Evolutionary conservation across 2,797 vertebrate genomes (phyloP).

Genomic region (Enteromius radiatus): DNA sequence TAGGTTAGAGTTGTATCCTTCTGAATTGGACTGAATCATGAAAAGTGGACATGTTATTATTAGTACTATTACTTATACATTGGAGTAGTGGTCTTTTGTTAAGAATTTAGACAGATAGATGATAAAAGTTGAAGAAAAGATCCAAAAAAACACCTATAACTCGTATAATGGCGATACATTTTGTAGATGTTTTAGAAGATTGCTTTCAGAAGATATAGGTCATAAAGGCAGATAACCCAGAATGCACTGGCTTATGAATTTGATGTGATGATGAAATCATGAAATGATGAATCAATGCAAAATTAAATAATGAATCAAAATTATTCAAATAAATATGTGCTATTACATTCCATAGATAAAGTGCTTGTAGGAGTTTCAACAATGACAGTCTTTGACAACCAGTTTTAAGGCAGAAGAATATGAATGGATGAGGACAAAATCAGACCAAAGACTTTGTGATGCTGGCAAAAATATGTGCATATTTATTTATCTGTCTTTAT

Average conservation of each 20-base stretch:
- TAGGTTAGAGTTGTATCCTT: background rate
- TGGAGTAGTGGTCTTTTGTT: background rate
- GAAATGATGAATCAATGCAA: background rate
- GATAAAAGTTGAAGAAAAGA: background rate
- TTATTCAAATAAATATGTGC: background rate
- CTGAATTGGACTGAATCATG: conserved; percentile 1
- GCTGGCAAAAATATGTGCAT: conserved; percentile 1
- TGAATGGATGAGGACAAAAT: background rate
- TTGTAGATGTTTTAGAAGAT: background rate
- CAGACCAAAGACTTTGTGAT: background rate
- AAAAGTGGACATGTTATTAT: background rate
- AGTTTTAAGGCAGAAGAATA: background rate
- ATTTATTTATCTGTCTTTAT: background rate
- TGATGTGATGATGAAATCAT: too few relatives aligned
- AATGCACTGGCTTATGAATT: background rate
- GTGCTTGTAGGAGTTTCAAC: background rate
- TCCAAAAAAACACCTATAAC: background rate
- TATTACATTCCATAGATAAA: background rate
- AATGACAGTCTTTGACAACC: background rate
- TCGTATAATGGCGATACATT: background rate
- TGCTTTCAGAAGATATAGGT: background rate
- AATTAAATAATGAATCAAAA: background rate
- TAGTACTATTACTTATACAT: background rate
- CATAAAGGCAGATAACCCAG: background rate
- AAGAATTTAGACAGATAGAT: background rate